A percentile compares a stretch with the other conserved stretches of the same genome.
Conservation (phyloP, 2,888 invertebrate genomes). For the Tachina fera region DNA sequence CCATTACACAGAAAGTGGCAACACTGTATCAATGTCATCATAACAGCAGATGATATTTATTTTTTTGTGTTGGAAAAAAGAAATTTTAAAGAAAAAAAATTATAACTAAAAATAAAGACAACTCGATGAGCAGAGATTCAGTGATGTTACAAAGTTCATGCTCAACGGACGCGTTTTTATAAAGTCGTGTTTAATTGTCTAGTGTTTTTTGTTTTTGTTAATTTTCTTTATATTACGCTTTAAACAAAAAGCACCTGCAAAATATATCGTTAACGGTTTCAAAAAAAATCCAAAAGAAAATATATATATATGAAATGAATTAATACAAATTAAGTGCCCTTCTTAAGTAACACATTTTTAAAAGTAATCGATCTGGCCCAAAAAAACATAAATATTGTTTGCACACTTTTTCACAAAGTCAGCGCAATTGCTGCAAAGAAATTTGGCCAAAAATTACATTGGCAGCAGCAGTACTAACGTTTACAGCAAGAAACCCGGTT, state of each 20-base stretch:
- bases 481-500: conserved; percentile 41
- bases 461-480: background rate
- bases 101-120: conserved; percentile 44
- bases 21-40: conserved; percentile 42
- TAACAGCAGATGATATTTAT: conserved; percentile 44
- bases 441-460: conserved; percentile 31
- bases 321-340: conserved; percentile 3
- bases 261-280: conserved; percentile 40
- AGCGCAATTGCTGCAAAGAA: conserved; percentile 5
- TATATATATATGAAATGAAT: background rate
- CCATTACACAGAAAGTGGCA: no score
- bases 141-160: conserved; percentile 49
- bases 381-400: conserved; percentile 17
- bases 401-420: conserved; percentile 11
- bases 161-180: conserved; percentile 52
- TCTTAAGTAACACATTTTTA: background rate
- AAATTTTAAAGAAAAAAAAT: conserved; percentile 34
- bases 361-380: background rate
- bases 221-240: conserved; percentile 3
- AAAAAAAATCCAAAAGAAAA: conserved; percentile 33
- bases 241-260: conserved; percentile 46
- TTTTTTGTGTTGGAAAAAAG: conserved; percentile 6
- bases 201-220: background rate
- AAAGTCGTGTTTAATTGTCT: background rate
- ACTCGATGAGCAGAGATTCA: conserved; percentile 50